Evolutionary conservation across 2,888 invertebrate species (phyloP).

Genomic region (Parnassius smintheus): DNA sequence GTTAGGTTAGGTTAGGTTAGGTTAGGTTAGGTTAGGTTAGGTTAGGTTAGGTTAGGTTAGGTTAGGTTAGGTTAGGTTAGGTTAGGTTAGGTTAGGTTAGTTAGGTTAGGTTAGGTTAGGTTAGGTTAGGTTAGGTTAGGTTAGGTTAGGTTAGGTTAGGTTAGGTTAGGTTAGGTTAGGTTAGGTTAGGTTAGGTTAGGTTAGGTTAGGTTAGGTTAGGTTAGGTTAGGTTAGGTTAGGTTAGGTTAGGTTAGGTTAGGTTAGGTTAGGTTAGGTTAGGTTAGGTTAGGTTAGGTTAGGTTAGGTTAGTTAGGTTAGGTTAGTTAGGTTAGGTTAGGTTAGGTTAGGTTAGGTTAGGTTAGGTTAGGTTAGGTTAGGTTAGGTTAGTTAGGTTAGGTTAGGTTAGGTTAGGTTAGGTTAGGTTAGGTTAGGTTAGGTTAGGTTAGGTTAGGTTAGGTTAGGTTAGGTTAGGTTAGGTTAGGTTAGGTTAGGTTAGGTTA

Average conservation of each 20-base stretch:
- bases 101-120: too few relatives aligned
- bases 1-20: conserved; percentile 16
- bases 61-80: conserved; percentile 28
- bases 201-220: too few relatives aligned
- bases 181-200: conserved; percentile 29
- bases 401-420: conserved; percentile 23
- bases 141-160: conserved; percentile 3
- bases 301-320: conserved; percentile 20
- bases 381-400: conserved; percentile 28
- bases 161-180: conserved; percentile 27
- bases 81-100: conserved; percentile 21
- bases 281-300: conserved; percentile 28
- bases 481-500: conserved; percentile 23
- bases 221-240: conserved; percentile 6
- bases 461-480: conserved; percentile 26
- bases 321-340: conserved; percentile 29
- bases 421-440: too few relatives aligned
- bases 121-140: too few relatives aligned
- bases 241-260: conserved; percentile 18
- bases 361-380: conserved; percentile 26
- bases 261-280: conserved; percentile 28
- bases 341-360: conserved; percentile 25
- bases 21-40: conserved; percentile 10
- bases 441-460: conserved; percentile 22
- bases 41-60: conserved; percentile 26